These are phyloP conservation scores for Myotis yumanensis DNA, from an alignment of 2,113 vertebrate species.

Conservation along the genomic window DNA sequence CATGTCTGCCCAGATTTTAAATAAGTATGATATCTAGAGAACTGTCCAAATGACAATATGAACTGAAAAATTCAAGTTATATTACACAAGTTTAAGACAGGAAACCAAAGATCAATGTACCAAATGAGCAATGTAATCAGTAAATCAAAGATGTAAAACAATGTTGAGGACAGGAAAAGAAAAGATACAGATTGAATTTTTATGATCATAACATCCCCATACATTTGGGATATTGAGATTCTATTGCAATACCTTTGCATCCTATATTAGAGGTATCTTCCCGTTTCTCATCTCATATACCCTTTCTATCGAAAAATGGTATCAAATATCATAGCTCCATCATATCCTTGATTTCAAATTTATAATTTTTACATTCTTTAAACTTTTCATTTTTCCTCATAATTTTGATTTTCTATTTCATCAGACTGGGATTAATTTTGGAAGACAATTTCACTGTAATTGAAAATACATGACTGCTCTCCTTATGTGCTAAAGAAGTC, in stretches of 20 bases:
- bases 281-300: not conserved
- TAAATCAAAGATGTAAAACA: constrained; percentile 20
- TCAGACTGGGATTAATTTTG: constrained; percentile 39
- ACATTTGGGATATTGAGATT: not conserved
- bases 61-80: constrained; percentile 36
- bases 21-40: not conserved
- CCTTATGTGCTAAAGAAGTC: constrained; percentile 46
- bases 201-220: not conserved
- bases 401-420: constrained; percentile 49
- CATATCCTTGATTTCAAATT: constrained; percentile 39
- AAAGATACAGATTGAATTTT: not conserved
- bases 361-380: constrained; percentile 24
- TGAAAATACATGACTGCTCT: constrained; percentile 41
- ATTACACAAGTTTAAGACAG: not conserved
- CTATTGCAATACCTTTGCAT: not conserved
- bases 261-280: not conserved
- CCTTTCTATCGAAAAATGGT: constrained; percentile 18
- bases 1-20: not conserved
- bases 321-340: not conserved
- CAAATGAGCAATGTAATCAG: not conserved
- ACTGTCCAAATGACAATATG: constrained; percentile 38
- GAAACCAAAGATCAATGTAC: constrained; percentile 19
- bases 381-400: constrained; percentile 40
- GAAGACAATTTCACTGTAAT: constrained; percentile 35
- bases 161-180: not conserved